These are phyloP conservation scores for Lampris incognitus DNA, from an alignment of 2,113 vertebrate genomes.

Conservation along the genomic window DNA sequence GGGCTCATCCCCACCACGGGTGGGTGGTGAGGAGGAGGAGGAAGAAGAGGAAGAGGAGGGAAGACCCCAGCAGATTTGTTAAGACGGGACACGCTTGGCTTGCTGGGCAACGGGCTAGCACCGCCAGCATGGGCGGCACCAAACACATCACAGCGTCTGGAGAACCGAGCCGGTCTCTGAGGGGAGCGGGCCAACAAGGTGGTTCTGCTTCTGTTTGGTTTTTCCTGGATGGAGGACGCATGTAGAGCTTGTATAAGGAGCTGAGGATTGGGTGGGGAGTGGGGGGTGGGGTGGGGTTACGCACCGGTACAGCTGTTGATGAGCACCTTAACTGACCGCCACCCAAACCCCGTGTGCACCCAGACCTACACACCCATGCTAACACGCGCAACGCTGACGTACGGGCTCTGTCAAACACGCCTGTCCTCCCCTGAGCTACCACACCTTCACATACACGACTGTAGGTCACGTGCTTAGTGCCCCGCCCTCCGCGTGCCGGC, in stretches of 20 bases:
- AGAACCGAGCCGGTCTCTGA: conserved; percentile 19
- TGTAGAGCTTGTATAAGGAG: background rate
- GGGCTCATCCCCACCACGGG: conserved; percentile 46
- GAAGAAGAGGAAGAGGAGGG: conserved; percentile 7
- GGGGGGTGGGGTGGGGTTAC: background rate
- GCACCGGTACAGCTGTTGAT: conserved; percentile 40
- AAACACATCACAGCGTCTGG: conserved; percentile 6
- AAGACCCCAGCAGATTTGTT: conserved; percentile 5
- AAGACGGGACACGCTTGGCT: conserved; percentile 39
- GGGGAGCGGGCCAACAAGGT: conserved; percentile 27
- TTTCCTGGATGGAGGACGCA: conserved; percentile 29
- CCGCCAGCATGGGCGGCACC: conserved; percentile 17
- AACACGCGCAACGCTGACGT: background rate
- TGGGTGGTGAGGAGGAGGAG: conserved; percentile 23
- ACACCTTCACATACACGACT: conserved; percentile 68
- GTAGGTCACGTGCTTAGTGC: conserved; percentile 59
- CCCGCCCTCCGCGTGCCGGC: conserved; percentile 38
- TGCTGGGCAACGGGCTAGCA: conserved; percentile 40
- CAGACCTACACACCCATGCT: conserved; percentile 28
- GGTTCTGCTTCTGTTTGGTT: conserved; percentile 32
- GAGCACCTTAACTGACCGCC: conserved; percentile 67
- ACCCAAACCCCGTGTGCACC: background rate
- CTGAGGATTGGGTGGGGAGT: background rate
- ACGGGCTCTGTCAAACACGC: background rate
- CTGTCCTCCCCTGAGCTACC: conserved; percentile 24